Evolutionary conservation across 2,888 invertebrate genomes (phyloP).

Genomic region (Odontocolon sp.): DNA sequence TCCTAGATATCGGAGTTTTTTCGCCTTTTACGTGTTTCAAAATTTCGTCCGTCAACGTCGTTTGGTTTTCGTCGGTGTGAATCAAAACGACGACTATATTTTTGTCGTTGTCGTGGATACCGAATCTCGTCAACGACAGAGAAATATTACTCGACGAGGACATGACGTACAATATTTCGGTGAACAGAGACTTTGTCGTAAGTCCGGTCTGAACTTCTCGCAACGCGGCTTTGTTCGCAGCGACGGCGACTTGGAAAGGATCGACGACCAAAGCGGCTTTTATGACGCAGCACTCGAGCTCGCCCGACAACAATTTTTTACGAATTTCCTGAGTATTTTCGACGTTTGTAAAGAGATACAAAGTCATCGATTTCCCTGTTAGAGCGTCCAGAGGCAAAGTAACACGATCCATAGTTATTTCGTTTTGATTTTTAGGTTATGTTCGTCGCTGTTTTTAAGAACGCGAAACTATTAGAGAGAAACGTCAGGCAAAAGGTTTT

Average conservation of each 20-base stretch:
- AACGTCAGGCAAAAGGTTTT: too few species aligned
- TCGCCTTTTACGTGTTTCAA: slow-evolving; percentile 83
- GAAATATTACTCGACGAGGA: slow-evolving; percentile 87
- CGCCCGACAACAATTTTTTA: slow-evolving; percentile 83
- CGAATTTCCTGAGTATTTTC: slow-evolving; percentile 83
- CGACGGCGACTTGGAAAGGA: slow-evolving; percentile 85
- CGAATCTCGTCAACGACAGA: slow-evolving; percentile 86
- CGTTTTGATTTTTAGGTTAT: slow-evolving; percentile 10
- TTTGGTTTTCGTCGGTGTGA: slow-evolving; percentile 71
- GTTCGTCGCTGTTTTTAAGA: too few species aligned
- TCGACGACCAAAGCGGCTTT: slow-evolving; percentile 85
- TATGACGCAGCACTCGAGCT: slow-evolving; percentile 84
- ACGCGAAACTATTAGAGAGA: too few species aligned
- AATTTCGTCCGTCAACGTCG: slow-evolving; percentile 74
- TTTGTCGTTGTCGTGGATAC: slow-evolving; percentile 82
- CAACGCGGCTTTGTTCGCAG: slow-evolving; percentile 86
- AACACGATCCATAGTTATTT: slow-evolving; percentile 61
- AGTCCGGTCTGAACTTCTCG: slow-evolving; percentile 81
- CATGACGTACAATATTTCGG: slow-evolving; percentile 87
- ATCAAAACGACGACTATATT: slow-evolving; percentile 82
- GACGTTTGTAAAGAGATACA: slow-evolving; percentile 84
- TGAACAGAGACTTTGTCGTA: slow-evolving; percentile 84
- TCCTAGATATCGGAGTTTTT: slow-evolving; percentile 80
- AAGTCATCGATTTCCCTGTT: slow-evolving; percentile 80
- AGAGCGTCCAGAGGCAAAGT: slow-evolving; percentile 79